Evolutionary conservation across 2,113 vertebrate genomes (phyloP).

Genomic region (Excalfactoria chinensis): DNA sequence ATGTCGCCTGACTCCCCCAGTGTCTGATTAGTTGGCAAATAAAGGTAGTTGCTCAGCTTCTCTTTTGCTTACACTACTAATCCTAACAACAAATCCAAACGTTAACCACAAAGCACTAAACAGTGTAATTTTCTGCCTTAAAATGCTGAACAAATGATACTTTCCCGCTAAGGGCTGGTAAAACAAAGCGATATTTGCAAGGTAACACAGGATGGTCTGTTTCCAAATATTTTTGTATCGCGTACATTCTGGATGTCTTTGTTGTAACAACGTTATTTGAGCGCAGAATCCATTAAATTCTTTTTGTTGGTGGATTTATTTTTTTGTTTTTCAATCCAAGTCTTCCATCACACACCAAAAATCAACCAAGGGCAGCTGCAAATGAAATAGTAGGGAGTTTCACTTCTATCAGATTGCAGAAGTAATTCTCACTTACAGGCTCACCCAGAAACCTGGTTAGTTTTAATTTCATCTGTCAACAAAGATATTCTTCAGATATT

Average conservation of each 20-base stretch:
- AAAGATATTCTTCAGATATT: neutral
- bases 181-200: slow-evolving; percentile 59
- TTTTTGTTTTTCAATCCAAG: neutral
- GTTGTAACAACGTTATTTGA: slow-evolving; percentile 79
- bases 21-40: slow-evolving; percentile 62
- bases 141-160: slow-evolving; percentile 64
- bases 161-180: slow-evolving; percentile 69
- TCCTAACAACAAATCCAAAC: neutral
- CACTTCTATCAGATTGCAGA: neutral
- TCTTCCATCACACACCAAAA: neutral
- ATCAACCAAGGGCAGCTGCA: neutral
- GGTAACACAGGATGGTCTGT: slow-evolving; percentile 58
- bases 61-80: slow-evolving; percentile 25
- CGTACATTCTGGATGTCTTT: slow-evolving; percentile 84
- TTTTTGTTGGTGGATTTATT: neutral
- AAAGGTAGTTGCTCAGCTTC: slow-evolving; percentile 48
- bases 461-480: neutral
- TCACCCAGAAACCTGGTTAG: rapidly evolving
- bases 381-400: neutral
- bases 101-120: slow-evolving; percentile 56
- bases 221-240: slow-evolving; percentile 84
- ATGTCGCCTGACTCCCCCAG: slow-evolving; percentile 24
- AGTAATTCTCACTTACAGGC: neutral
- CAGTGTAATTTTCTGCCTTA: slow-evolving; percentile 79
- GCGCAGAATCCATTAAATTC: slow-evolving; percentile 78